Evolutionary conservation across 2,888 invertebrate genomes (phyloP).

Genomic region (Sinelater perroti): DNA sequence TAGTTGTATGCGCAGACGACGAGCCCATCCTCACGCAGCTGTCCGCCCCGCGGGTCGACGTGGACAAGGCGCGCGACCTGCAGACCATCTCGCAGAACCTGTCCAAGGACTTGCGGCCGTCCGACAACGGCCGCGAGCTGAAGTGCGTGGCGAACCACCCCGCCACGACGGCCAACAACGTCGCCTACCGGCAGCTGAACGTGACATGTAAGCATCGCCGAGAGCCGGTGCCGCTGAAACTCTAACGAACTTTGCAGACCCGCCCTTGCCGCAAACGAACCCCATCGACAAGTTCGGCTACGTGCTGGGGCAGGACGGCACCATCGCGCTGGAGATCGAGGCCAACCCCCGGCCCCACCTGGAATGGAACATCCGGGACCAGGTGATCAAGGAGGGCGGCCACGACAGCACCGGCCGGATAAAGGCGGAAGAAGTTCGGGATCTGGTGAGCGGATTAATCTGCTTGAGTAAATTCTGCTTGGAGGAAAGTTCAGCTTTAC

Average conservation of each 20-base stretch:
- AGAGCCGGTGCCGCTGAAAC: background rate
- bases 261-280: slow-evolving; percentile 69
- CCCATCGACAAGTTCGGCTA: slow-evolving; percentile 76
- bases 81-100: slow-evolving; percentile 73
- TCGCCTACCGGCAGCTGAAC: slow-evolving; percentile 61
- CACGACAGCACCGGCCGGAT: slow-evolving; percentile 63
- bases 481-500: background rate
- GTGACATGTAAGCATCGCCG: slow-evolving; percentile 67
- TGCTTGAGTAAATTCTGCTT: background rate
- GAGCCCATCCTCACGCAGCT: slow-evolving; percentile 64
- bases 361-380: slow-evolving; percentile 73
- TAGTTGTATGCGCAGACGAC: slow-evolving; percentile 63
- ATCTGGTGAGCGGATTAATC: slow-evolving; percentile 57
- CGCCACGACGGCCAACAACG: slow-evolving; percentile 58
- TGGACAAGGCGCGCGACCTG: slow-evolving; percentile 62
- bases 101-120: slow-evolving; percentile 67
- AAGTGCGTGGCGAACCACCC: slow-evolving; percentile 75
- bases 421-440: slow-evolving; percentile 61
- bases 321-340: slow-evolving; percentile 75
- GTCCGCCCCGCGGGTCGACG: slow-evolving; percentile 64
- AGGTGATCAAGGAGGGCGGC: slow-evolving; percentile 64
- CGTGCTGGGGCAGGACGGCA: slow-evolving; percentile 75
- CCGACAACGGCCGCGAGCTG: slow-evolving; percentile 72
- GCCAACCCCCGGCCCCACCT: slow-evolving; percentile 77
- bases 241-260: slow-evolving; percentile 63